These are phyloP conservation scores for Cyanoliseus patagonus DNA, from an alignment of 2,113 vertebrate species.

Conservation along the genomic window DNA sequence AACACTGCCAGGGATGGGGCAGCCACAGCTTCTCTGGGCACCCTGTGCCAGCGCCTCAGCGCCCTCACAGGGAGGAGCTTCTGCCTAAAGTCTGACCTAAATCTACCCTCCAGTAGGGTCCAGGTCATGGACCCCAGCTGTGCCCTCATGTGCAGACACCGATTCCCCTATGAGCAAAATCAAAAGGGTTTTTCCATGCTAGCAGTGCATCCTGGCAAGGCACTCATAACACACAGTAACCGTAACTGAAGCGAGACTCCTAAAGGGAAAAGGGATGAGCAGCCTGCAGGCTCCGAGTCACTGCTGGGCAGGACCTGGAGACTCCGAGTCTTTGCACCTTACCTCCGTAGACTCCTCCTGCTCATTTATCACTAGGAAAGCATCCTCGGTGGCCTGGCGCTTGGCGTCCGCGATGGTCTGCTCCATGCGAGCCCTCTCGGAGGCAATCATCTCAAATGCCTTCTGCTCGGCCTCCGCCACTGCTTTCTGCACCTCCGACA, in stretches of 20 bases:
- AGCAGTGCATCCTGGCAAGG: background rate
- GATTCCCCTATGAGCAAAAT: background rate
- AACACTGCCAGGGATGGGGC: background rate
- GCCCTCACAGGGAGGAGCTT: background rate
- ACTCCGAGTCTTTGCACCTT: background rate
- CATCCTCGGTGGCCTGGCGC: slow-evolving; percentile 92
- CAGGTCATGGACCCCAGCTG: background rate
- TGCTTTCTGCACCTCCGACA: slow-evolving; percentile 98
- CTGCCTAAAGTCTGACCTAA: background rate
- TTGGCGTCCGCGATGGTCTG: slow-evolving; percentile 94
- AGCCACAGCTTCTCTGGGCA: background rate
- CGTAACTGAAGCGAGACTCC: background rate
- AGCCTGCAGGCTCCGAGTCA: background rate
- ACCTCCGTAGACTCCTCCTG: slow-evolving; percentile 99
- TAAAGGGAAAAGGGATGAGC: background rate
- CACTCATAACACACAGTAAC: background rate
- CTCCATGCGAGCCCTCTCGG: slow-evolving; percentile 96
- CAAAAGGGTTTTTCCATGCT: background rate
- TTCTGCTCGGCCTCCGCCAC: slow-evolving; percentile 98
- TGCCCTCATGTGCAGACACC: background rate
- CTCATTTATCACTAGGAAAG: slow-evolving; percentile 94
- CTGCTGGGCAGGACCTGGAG: background rate
- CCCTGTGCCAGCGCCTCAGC: background rate
- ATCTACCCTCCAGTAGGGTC: background rate
- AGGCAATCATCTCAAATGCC: slow-evolving; percentile 96